A percentile compares a stretch with the other conserved stretches of the same genome.
phyloP scores from a whole-genome alignment of 1,140 invertebrate genomes.

The Zaprionus vittiger region DNA sequence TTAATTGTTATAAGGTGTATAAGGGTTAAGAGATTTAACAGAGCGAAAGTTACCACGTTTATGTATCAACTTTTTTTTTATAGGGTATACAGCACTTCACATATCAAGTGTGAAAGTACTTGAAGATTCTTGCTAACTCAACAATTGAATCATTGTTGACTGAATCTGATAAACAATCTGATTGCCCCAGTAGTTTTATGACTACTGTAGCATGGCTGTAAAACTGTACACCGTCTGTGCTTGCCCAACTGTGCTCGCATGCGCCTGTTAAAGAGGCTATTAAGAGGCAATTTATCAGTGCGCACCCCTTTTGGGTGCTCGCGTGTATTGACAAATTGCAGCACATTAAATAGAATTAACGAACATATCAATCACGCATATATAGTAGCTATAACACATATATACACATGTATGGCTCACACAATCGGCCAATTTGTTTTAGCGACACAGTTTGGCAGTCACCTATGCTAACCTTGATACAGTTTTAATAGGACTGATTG shows the following conservation, averaged over 20 bases:
- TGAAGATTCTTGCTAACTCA: background rate
- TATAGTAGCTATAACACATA: slow-evolving; percentile 6
- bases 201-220: slow-evolving; percentile 14
- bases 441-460: background rate
- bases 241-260: slow-evolving; percentile 12
- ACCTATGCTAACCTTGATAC: background rate
- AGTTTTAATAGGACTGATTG: background rate
- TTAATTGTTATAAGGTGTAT: too few species aligned
- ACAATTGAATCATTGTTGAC: slow-evolving; percentile 28
- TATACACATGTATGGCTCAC: slow-evolving; percentile 2
- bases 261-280: background rate
- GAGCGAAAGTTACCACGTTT: too few species aligned
- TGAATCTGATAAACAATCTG: slow-evolving; percentile 46
- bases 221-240: slow-evolving; percentile 24
- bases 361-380: background rate
- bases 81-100: background rate
- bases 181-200: slow-evolving; percentile 27
- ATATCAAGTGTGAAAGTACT: background rate
- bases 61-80: too few species aligned
- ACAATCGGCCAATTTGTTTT: background rate
- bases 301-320: background rate
- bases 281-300: slow-evolving; percentile 28
- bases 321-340: slow-evolving; percentile 25
- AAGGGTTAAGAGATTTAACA: too few species aligned
- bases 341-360: slow-evolving; percentile 26